Base-by-base conservation (phyloP, 2,797 vertebrate species). In the Champsocephalus gunnari region DNA sequence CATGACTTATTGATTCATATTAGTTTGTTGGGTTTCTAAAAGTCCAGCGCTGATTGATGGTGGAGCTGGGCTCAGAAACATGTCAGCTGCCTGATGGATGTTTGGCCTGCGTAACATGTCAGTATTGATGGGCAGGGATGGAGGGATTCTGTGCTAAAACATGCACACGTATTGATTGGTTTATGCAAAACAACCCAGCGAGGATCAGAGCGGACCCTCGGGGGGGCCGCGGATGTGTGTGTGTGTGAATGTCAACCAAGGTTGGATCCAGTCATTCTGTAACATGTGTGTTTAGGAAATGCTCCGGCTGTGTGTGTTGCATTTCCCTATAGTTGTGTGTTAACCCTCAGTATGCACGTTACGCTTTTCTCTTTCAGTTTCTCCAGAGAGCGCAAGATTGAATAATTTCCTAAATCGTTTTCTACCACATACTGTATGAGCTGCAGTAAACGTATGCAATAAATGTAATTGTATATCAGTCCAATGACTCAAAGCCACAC, bases 161-260 rank as follows among this genome's bases (percentile, higher is more conserved):
- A 87, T 88, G 88, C 60, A 21, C 45, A 41, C 2, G 68, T 89
- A 93, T 94, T 82, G 92, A 94, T 92, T 77, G 21, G 80, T 53
- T 43, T 73, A 93, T 93, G 89, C 80, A 91, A 85, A 92, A 81
- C 81, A 88, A 87, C 69, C 64, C 75, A 14, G 57, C 14, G 14
- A 79, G 87, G 88, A 87, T 89, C 87, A 88, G 71, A 75, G 66
- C 16, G 12, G 53, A 75, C 84, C 88, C 84, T 60, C 2, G 1
- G 87, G 80, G 66, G 68, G 61, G 19, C 10, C 1, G 34, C n/a
- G 55, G 73, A 73, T 79, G 84, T 78, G 79, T 80, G 28, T 80
- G 28, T 56, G 65, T 66, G 32, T 89, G 90, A 93, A 93, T 92
- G 91, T 92, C 89, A 92, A n/a, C 76, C 90, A 92, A 92, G 92